phyloP scores from a whole-genome alignment of 2,797 vertebrate species.

The Morus bassanus region DNA sequence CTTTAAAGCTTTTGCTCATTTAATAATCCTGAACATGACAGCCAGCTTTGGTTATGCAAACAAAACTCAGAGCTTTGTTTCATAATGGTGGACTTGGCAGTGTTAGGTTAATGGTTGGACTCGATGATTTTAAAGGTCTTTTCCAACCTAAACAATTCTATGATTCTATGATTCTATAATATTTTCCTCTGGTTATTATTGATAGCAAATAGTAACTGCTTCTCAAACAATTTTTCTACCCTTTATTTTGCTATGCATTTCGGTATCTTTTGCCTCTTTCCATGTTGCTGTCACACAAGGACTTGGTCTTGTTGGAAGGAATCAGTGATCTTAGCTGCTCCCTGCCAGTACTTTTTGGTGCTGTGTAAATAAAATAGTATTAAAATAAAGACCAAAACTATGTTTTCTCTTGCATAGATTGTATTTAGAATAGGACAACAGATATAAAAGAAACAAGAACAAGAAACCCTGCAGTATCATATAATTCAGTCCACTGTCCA shows the following conservation, averaged over 20 bases:
- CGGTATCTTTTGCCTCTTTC: background rate
- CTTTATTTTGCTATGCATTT: background rate
- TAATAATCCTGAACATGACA: background rate
- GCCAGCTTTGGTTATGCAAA: background rate
- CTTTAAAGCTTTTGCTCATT: background rate
- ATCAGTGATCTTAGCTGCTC: background rate
- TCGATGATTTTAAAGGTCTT: too few relatives aligned
- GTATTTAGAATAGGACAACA: background rate
- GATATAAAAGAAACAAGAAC: background rate
- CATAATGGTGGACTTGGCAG: background rate
- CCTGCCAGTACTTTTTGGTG: background rate
- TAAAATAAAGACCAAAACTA: background rate
- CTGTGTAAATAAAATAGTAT: background rate
- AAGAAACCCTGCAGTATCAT: background rate
- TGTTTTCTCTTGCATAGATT: background rate
- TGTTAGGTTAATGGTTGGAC: too few relatives aligned
- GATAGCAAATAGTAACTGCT: background rate
- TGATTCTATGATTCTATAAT: background rate
- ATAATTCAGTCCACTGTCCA: background rate
- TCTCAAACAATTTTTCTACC: background rate
- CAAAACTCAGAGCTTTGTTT: background rate
- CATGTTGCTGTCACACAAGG: background rate
- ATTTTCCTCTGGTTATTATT: background rate
- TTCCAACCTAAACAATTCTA: too few relatives aligned
- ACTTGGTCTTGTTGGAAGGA: background rate